phyloP scores from a whole-genome alignment of 2,888 invertebrate genomes.

The Archaeoteleia sp. region DNA sequence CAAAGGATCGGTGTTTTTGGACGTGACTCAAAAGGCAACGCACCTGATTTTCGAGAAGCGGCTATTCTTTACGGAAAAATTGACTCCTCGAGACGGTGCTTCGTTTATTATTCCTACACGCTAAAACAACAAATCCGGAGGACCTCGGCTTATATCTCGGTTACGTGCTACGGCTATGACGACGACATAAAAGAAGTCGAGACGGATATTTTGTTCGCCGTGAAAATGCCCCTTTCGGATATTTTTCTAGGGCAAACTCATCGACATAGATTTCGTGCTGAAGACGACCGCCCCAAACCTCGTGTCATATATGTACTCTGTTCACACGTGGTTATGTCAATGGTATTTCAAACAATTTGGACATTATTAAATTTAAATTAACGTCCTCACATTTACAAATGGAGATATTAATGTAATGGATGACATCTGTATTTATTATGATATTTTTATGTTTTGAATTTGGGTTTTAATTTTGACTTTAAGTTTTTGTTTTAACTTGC shows the following conservation, averaged over 20 bases:
- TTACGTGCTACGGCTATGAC: conserved; percentile 44
- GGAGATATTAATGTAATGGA: too few relatives aligned
- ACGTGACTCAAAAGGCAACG: conserved; percentile 63
- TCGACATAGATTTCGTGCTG: background rate
- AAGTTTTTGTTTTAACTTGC: too few relatives aligned
- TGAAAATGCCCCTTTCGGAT: conserved; percentile 12
- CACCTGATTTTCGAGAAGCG: conserved; percentile 63
- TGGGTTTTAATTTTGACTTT: too few relatives aligned
- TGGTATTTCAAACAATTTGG: too few relatives aligned
- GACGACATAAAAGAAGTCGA: conserved; percentile 32
- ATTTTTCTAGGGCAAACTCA: conserved; percentile 15
- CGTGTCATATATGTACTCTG: too few relatives aligned
- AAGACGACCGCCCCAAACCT: background rate
- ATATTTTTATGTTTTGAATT: too few relatives aligned
- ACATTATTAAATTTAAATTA: too few relatives aligned
- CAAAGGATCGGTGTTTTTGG: conserved; percentile 56
- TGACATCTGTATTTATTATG: too few relatives aligned
- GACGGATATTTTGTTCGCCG: conserved; percentile 40
- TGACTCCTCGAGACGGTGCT: conserved; percentile 58
- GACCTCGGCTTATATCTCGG: conserved; percentile 46
- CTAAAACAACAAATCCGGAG: conserved; percentile 64
- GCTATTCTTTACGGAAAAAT: conserved; percentile 52
- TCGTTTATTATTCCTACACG: conserved; percentile 61
- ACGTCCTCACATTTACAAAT: too few relatives aligned
- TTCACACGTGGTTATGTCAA: too few relatives aligned